Base-by-base conservation (phyloP, 2,113 vertebrate species). In the Eupsittula cactorum region DNA sequence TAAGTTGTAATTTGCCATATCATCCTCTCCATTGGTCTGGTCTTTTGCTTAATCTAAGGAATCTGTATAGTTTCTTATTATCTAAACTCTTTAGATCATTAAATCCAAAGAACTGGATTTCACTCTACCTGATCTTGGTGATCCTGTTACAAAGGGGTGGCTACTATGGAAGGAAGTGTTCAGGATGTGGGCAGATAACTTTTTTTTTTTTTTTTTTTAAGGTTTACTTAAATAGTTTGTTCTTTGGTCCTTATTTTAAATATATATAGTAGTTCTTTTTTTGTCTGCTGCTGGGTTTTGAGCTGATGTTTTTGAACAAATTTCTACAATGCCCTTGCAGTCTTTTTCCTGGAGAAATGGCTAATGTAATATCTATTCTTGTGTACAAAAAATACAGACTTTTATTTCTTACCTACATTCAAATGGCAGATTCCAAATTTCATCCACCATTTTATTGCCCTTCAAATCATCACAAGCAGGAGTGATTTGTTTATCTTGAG, bases 91-190 rank as follows among this genome's bases (percentile, higher is more conserved):
- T 35, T 35, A 24, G 33, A 59, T 35, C 57, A 35, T 59, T 59
- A 59, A 59, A 35, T 59, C 57, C 13, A n/a, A 59, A 59, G 33
- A 59, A 35, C 10, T 59, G 13, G 33, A n/a, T 59, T 59, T 49
- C 27, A 1, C 15, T 13, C n/a, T 31, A 3, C 25, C 28, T 41
- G 35, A 0, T 8, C 15, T 1, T 6, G 42, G 21, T 6, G 10
- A 24, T 10, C 25, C n/a, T 37, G 46, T 11, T 17, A 24, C 19
- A 9, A 28, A 75, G 71, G 17, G 24, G 5, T 64, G 57, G 31
- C 12, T 1, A 1, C 37, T 4, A 3, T 37, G 15, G 70, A 25
- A 31, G 29, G 20, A 50, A 41, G 15, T 8, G 13, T 37, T 79
- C 7, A 33, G 37, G 79, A 10, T 31, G 27, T 13, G 16, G n/a